A percentile compares a stretch with the other conserved stretches of the same genome.
Conservation (phyloP, 2,888 invertebrate species). For the Eristalis intricaria region DNA sequence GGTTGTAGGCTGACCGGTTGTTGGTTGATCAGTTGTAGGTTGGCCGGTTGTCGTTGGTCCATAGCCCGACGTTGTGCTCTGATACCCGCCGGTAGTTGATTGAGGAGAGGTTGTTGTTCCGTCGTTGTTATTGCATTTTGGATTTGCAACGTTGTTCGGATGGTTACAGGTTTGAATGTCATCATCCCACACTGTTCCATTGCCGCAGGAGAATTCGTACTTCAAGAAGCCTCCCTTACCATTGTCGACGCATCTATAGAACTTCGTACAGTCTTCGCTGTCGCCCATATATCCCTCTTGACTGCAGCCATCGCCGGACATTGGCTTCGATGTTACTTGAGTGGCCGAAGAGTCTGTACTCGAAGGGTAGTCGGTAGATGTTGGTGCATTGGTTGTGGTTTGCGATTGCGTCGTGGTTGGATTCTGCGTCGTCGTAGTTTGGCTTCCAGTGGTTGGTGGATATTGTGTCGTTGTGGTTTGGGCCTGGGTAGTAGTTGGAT, state of each 20-base stretch:
- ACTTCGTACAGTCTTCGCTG: conserved; percentile 84
- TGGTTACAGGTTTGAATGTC: conserved; percentile 79
- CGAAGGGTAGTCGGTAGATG: background rate
- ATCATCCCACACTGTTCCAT: conserved; percentile 86
- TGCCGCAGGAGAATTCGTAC: conserved; percentile 85
- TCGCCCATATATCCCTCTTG: conserved; percentile 81
- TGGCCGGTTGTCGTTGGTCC: background rate
- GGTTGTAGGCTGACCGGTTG: background rate
- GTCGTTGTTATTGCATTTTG: conserved; percentile 67
- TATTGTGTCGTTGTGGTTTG: conserved; percentile 40
- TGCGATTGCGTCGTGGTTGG: background rate
- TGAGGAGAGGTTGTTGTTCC: conserved; percentile 17
- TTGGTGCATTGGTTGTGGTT: conserved; percentile 28
- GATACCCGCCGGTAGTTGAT: conserved; percentile 25
- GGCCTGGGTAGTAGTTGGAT: conserved; percentile 25
- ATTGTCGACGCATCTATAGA: conserved; percentile 86
- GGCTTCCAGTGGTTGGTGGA: conserved; percentile 6
- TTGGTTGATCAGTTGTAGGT: background rate
- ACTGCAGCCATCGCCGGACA: conserved; percentile 77
- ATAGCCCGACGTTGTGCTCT: conserved; percentile 24
- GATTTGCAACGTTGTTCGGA: conserved; percentile 67
- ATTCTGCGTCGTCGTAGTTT: conserved; percentile 9
- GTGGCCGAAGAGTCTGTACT: conserved; percentile 69
- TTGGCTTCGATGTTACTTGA: conserved; percentile 51
- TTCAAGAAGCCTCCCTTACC: conserved; percentile 84